Evolutionary conservation across 2,797 vertebrate genomes (phyloP).

Genomic region (Sebastes iracundus): DNA sequence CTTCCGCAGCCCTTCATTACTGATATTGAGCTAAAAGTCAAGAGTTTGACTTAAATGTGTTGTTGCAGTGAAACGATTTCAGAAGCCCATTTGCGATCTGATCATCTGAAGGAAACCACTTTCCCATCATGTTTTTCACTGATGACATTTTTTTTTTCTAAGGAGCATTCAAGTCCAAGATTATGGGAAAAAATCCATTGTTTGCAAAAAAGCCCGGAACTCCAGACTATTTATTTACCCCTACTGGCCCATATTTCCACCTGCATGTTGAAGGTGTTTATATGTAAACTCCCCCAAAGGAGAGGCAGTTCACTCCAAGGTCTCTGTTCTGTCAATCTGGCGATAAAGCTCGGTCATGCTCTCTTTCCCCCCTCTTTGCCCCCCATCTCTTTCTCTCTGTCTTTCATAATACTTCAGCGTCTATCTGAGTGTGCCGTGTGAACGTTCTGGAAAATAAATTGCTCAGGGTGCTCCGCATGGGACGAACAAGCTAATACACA

Average conservation of each 20-base stretch:
- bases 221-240: constrained; percentile 71
- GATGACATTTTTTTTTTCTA: not conserved
- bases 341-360: constrained; percentile 51
- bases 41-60: not conserved
- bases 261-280: constrained; percentile 78
- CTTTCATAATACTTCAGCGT: constrained; percentile 29
- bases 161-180: constrained; percentile 56
- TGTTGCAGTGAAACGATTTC: not conserved
- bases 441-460: constrained; percentile 39
- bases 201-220: constrained; percentile 53
- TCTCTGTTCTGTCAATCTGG: constrained; percentile 58
- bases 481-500: not conserved
- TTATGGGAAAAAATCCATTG: constrained; percentile 58
- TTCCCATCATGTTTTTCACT: not conserved
- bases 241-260: constrained; percentile 76
- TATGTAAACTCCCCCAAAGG: constrained; percentile 70
- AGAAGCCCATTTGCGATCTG: not conserved
- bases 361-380: constrained; percentile 40
- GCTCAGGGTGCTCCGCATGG: not conserved
- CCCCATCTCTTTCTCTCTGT: not conserved
- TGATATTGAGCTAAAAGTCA: not conserved
- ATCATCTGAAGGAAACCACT: not conserved
- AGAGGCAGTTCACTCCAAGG: constrained; percentile 65
- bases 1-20: not conserved
- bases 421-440: constrained; percentile 2